Evolutionary conservation across 1,140 invertebrate genomes (phyloP).

Genomic region (Cydia strobilella): DNA sequence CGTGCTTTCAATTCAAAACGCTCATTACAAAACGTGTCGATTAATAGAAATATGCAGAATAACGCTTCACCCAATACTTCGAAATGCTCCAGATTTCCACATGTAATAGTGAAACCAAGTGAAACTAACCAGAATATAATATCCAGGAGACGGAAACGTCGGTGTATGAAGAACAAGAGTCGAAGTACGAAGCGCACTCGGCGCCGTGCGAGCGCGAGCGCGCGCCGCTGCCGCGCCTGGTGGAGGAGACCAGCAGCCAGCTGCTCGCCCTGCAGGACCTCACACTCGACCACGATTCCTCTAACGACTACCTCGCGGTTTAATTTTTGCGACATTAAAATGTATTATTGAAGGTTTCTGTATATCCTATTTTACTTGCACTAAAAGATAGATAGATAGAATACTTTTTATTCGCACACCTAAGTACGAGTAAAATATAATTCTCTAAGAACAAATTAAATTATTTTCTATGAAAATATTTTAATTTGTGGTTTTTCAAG

Average conservation of each 20-base stretch:
- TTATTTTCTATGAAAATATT: no score
- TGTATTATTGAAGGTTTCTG: not conserved
- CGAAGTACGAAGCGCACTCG: not conserved
- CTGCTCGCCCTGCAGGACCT: slow-evolving; percentile 61
- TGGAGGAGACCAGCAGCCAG: slow-evolving; percentile 63
- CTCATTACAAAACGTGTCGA: no score
- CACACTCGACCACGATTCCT: slow-evolving; percentile 45
- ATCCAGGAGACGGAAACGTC: slow-evolving; percentile 47
- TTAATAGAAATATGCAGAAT: no score
- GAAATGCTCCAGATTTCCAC: no score
- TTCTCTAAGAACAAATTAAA: no score
- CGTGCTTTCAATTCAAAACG: no score
- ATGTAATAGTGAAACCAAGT: not conserved
- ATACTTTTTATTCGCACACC: no score
- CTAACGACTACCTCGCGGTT: slow-evolving; percentile 40
- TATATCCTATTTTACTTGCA: not conserved
- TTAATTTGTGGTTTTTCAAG: no score
- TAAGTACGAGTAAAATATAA: no score
- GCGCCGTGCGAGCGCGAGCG: no score
- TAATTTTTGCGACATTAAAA: slow-evolving; percentile 22
- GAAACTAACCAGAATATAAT: slow-evolving; percentile 34
- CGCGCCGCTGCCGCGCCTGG: slow-evolving; percentile 2
- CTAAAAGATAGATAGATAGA: no score
- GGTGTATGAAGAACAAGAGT: slow-evolving; percentile 24
- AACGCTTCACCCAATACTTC: no score